Conservation (phyloP, 2,113 vertebrate species). For the Periophthalmus modestus region DNA sequence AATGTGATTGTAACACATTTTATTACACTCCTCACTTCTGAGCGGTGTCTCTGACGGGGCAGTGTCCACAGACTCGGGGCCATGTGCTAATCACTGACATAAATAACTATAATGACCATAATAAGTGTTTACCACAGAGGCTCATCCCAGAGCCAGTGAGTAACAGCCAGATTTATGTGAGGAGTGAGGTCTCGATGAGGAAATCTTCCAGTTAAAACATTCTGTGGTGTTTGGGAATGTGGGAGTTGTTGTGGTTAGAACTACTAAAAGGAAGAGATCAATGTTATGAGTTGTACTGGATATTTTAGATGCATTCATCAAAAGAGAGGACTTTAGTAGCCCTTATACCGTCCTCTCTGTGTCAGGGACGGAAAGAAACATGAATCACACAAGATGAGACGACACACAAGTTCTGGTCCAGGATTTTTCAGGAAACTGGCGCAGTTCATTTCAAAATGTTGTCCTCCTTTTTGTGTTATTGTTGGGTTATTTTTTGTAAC, state of each 20-base stretch:
- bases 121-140: constrained; percentile 57
- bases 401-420: too few relatives aligned
- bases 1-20: constrained; percentile 6
- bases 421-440: too few relatives aligned
- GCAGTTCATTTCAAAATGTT: too few relatives aligned
- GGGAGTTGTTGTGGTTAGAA: neutral
- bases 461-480: too few relatives aligned
- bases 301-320: neutral
- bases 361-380: too few relatives aligned
- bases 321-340: too few relatives aligned
- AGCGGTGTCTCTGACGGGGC: constrained; percentile 10
- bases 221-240: neutral
- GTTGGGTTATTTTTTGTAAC: too few relatives aligned
- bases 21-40: constrained; percentile 6
- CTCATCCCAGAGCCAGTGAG: constrained; percentile 24
- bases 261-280: neutral
- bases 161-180: constrained; percentile 22
- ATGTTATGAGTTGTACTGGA: neutral
- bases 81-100: constrained; percentile 41
- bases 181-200: constrained; percentile 12
- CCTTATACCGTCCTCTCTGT: too few relatives aligned
- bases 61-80: constrained; percentile 22
- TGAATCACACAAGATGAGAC: too few relatives aligned
- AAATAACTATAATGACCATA: constrained; percentile 62
- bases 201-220: constrained; percentile 15